Conservation (phyloP, 2,888 invertebrate genomes). For the Cheilosia impressa region DNA sequence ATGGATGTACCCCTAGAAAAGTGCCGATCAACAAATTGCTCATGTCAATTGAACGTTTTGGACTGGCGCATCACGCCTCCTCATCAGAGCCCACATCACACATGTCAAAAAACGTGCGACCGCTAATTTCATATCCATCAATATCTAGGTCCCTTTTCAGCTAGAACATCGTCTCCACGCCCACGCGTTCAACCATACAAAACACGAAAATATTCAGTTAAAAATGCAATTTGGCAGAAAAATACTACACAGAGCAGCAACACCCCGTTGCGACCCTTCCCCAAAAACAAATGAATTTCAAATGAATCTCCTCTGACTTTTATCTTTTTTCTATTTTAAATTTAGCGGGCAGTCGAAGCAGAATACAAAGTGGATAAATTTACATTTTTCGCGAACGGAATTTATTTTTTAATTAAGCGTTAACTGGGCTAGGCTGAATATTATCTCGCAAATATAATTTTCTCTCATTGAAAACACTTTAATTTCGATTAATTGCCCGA, state of each 20-base stretch:
- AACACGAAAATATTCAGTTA: slow-evolving; percentile 21
- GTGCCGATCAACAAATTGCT: neutral
- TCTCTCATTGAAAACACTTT: slow-evolving; percentile 31
- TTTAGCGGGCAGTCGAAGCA: slow-evolving; percentile 52
- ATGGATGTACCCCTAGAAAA: neutral
- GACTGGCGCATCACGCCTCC: slow-evolving; percentile 35
- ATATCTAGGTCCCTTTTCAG: slow-evolving; percentile 9
- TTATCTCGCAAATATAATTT: slow-evolving; percentile 17
- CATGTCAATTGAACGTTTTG: slow-evolving; percentile 18
- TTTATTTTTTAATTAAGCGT: slow-evolving; percentile 43
- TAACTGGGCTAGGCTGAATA: slow-evolving; percentile 7
- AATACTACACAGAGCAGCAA: slow-evolving; percentile 1
- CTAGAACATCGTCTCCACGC: slow-evolving; percentile 20
- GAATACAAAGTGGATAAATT: slow-evolving; percentile 72
- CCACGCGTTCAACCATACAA: slow-evolving; percentile 6
- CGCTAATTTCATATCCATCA: slow-evolving; percentile 50
- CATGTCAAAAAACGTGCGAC: slow-evolving; percentile 43
- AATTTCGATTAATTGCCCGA: slow-evolving; percentile 21
- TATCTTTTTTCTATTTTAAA: slow-evolving; percentile 40
- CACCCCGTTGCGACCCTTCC: neutral
- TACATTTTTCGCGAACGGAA: slow-evolving; percentile 18
- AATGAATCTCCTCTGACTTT: neutral
- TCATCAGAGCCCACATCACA: slow-evolving; percentile 11
- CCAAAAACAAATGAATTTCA: slow-evolving; percentile 27
- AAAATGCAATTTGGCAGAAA: slow-evolving; percentile 52